These are phyloP conservation scores for Rousettus leschenaultii DNA, from an alignment of 2,113 vertebrate genomes.

Conservation along the genomic window DNA sequence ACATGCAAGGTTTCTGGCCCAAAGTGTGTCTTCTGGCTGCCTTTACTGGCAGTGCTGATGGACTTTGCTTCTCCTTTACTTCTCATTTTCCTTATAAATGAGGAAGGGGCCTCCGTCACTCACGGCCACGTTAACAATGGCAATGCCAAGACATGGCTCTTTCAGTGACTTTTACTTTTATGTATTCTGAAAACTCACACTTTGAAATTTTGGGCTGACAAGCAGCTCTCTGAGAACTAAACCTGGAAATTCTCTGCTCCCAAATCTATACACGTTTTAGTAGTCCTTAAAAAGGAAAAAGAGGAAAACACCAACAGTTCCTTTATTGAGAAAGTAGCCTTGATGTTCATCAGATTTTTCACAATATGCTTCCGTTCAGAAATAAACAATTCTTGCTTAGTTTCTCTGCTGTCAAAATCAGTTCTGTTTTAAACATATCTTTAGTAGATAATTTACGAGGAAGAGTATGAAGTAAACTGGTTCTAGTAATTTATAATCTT, in stretches of 20 bases:
- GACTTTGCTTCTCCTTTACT: not conserved
- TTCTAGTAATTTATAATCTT: constrained; percentile 3
- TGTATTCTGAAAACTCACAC: not conserved
- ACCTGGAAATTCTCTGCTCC: not conserved
- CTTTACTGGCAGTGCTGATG: not conserved
- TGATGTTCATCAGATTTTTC: constrained; percentile 26
- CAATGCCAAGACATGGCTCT: not conserved
- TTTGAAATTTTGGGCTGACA: not conserved
- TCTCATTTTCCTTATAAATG: not conserved
- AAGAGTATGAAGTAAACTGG: not conserved
- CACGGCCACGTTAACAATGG: no score
- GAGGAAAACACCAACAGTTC: not conserved
- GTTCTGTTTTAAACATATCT: not conserved
- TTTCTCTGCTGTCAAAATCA: constrained; percentile 64
- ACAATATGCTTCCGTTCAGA: not conserved
- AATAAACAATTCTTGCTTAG: not conserved
- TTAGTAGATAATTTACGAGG: not conserved
- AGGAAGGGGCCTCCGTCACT: not conserved
- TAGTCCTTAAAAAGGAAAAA: not conserved
- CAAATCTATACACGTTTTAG: not conserved
- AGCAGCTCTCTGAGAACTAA: not conserved
- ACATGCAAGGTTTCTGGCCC: not conserved
- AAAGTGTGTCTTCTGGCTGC: not conserved
- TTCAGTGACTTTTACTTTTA: not conserved
- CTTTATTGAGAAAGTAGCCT: not conserved